Conservation (phyloP, 2,888 invertebrate species). For the Taphrorychus bicolor region DNA sequence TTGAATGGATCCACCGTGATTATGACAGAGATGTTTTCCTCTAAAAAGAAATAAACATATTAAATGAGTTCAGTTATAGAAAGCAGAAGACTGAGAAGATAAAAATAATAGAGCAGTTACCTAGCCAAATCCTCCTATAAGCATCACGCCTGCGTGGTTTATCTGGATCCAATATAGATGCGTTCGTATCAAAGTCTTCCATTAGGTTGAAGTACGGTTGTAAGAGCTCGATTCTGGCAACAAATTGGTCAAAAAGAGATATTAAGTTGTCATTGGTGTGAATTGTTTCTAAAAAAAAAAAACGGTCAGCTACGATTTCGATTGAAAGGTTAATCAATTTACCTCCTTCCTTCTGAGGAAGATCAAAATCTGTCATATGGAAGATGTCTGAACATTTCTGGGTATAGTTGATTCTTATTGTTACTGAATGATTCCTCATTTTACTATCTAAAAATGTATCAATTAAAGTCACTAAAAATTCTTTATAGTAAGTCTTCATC, state of each 20-base stretch:
- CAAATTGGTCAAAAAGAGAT: slow-evolving; percentile 51
- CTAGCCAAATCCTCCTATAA: slow-evolving; percentile 57
- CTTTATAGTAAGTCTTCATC: too few species aligned
- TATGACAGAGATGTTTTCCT: slow-evolving; percentile 55
- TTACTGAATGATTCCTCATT: slow-evolving; percentile 46
- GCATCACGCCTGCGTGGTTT: slow-evolving; percentile 53
- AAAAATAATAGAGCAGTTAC: too few species aligned
- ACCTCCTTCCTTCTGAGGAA: slow-evolving; percentile 46
- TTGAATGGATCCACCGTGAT: slow-evolving; percentile 56
- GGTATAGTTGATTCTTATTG: slow-evolving; percentile 47
- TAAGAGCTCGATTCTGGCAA: slow-evolving; percentile 49
- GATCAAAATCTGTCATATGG: slow-evolving; percentile 46
- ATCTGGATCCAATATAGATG: slow-evolving; percentile 59
- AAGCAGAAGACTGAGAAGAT: too few species aligned
- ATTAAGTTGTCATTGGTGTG: slow-evolving; percentile 47
- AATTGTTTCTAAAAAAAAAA: slow-evolving; percentile 8
- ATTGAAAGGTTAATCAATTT: neutral
- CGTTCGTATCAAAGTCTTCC: slow-evolving; percentile 56
- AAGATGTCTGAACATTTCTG: slow-evolving; percentile 46
- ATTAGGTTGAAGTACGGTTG: slow-evolving; percentile 58
- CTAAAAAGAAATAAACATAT: slow-evolving; percentile 46
- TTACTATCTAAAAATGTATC: slow-evolving; percentile 47
- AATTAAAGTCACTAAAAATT: too few species aligned
- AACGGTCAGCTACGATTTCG: too few species aligned
- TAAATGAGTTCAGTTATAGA: too few species aligned